Evolutionary conservation across 2,888 invertebrate species (phyloP).

Genomic region (Meandrusa payeni): DNA sequence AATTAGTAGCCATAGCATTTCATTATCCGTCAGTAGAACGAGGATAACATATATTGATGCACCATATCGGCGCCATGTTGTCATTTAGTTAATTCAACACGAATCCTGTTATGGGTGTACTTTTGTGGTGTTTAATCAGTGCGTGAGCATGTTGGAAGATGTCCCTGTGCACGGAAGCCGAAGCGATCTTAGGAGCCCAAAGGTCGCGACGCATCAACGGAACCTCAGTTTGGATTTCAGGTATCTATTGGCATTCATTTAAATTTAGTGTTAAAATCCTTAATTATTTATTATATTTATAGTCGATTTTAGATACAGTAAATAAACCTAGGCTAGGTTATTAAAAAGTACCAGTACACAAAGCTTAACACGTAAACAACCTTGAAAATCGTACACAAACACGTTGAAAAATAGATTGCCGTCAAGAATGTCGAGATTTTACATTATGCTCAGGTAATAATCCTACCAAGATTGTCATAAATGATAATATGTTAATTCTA

Average conservation of each 20-base stretch:
- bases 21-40: slow-evolving; percentile 24
- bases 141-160: slow-evolving; percentile 79
- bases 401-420: slow-evolving; percentile 2
- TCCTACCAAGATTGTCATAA: not conserved
- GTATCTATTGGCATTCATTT: slow-evolving; percentile 65
- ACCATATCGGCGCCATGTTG: slow-evolving; percentile 69
- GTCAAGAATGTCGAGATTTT: slow-evolving; percentile 2
- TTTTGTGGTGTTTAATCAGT: slow-evolving; percentile 57
- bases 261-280: too few species aligned
- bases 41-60: slow-evolving; percentile 33
- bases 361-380: slow-evolving; percentile 15
- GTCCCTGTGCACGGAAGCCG: slow-evolving; percentile 75
- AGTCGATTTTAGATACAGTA: too few species aligned
- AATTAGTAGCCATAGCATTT: slow-evolving; percentile 4
- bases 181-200: slow-evolving; percentile 57
- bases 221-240: slow-evolving; percentile 95
- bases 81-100: slow-evolving; percentile 69
- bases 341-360: too few species aligned
- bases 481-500: not conserved
- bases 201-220: slow-evolving; percentile 86
- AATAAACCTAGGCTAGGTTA: too few species aligned
- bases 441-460: not conserved
- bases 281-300: too few species aligned
- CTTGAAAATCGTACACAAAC: slow-evolving; percentile 9
- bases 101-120: slow-evolving; percentile 61